These are phyloP conservation scores for Leptarthrus brevirostris DNA, from an alignment of 2,888 invertebrate genomes.

Conservation along the genomic window DNA sequence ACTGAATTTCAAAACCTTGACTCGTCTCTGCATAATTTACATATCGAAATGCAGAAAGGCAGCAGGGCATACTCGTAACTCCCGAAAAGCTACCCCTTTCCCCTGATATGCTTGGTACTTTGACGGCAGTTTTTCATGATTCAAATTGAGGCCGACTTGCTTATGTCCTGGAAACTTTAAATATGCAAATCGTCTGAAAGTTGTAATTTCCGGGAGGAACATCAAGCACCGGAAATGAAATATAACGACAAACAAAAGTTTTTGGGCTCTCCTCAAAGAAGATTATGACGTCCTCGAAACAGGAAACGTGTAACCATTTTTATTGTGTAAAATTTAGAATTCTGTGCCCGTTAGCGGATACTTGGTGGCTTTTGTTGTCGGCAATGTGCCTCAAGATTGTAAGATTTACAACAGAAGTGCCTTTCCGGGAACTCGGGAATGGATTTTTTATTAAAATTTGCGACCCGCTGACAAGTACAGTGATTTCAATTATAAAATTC, in stretches of 20 bases:
- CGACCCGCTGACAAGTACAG: too few relatives aligned
- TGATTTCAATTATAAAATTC: neutral
- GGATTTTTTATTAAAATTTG: too few relatives aligned
- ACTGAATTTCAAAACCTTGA: constrained; percentile 16
- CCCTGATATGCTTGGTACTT: neutral
- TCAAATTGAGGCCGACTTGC: constrained; percentile 28
- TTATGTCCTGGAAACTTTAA: constrained; percentile 27
- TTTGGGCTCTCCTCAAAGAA: neutral
- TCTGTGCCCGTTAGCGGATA: too few relatives aligned
- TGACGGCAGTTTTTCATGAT: constrained; percentile 17
- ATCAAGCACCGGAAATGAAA: constrained; percentile 24
- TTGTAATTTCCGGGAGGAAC: constrained; percentile 28
- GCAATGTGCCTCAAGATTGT: too few relatives aligned
- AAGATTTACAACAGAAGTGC: too few relatives aligned
- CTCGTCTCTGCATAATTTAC: constrained; percentile 38
- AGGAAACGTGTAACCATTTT: too few relatives aligned
- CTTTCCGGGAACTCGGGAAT: too few relatives aligned
- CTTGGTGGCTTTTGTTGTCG: too few relatives aligned
- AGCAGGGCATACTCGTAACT: neutral
- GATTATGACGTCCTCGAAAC: neutral
- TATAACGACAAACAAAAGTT: constrained; percentile 22
- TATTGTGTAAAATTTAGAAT: constrained; percentile 2
- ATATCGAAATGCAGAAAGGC: constrained; percentile 24
- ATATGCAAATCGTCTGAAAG: constrained; percentile 36
- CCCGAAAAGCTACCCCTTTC: neutral